These are phyloP conservation scores for Dione juno DNA, from an alignment of 2,888 invertebrate species.

Conservation along the genomic window DNA sequence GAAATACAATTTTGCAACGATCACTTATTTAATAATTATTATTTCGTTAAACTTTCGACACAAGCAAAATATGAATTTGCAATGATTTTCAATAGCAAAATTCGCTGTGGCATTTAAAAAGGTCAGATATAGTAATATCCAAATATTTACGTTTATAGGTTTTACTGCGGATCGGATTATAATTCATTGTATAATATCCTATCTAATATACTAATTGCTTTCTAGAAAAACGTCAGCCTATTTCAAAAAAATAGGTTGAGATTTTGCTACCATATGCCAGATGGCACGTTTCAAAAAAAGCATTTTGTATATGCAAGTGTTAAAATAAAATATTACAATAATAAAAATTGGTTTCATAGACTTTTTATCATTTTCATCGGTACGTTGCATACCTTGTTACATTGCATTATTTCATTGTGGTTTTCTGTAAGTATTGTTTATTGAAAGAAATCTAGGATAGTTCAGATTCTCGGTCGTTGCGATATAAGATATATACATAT, in stretches of 20 bases:
- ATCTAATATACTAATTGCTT: not conserved
- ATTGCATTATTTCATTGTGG: not conserved
- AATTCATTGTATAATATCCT: not conserved
- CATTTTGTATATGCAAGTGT: no score
- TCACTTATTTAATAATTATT: constrained; percentile 14
- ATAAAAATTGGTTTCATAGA: no score
- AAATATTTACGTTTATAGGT: not conserved
- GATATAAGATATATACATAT: constrained; percentile 10
- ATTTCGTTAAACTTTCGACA: not conserved
- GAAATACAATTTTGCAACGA: constrained; percentile 38
- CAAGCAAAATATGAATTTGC: constrained; percentile 17
- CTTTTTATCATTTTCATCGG: no score
- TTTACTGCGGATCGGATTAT: not conserved
- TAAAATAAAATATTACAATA: no score
- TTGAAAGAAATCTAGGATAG: not conserved
- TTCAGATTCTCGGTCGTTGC: not conserved
- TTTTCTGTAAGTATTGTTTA: not conserved
- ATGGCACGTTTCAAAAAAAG: no score
- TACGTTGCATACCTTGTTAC: no score
- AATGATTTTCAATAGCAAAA: not conserved
- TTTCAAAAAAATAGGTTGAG: no score
- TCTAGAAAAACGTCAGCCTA: not conserved
- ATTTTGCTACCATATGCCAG: no score
- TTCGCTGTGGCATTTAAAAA: constrained; percentile 4
- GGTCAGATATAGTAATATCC: constrained; percentile 8